These are phyloP conservation scores for Chamaea fasciata DNA, from an alignment of 2,113 vertebrate genomes.

Conservation along the genomic window DNA sequence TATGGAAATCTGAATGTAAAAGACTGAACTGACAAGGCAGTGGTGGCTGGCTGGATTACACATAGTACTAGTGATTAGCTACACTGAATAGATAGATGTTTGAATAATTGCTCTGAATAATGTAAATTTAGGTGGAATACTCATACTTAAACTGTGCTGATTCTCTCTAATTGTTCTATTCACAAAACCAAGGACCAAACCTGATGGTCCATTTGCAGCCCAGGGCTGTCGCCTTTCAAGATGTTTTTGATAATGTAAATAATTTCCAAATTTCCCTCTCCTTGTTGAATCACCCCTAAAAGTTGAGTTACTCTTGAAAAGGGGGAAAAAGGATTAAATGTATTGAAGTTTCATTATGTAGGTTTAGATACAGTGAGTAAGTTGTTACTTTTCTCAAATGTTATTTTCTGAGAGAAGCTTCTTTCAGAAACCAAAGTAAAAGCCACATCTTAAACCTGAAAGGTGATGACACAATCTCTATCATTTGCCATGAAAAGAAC, in stretches of 20 bases:
- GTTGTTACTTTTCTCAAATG: not conserved
- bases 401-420: not conserved
- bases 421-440: not conserved
- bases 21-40: not conserved
- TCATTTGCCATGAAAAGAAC: not conserved
- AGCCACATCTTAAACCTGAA: not conserved
- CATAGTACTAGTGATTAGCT: not conserved
- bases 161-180: not conserved
- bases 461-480: not conserved
- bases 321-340: not conserved
- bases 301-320: not conserved
- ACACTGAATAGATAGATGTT: not conserved
- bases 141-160: not conserved
- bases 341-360: not conserved
- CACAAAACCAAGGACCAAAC: not conserved
- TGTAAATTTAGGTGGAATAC: not conserved
- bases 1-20: not conserved
- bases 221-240: not conserved
- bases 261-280: not conserved
- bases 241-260: not conserved
- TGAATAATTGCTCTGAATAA: not conserved
- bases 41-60: not conserved
- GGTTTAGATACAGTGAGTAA: not conserved
- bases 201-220: not conserved
- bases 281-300: not conserved